A percentile compares a stretch with the other conserved stretches of the same genome.
Conservation (phyloP, 2,888 invertebrate genomes). For the Lepidochitona cinerea region DNA sequence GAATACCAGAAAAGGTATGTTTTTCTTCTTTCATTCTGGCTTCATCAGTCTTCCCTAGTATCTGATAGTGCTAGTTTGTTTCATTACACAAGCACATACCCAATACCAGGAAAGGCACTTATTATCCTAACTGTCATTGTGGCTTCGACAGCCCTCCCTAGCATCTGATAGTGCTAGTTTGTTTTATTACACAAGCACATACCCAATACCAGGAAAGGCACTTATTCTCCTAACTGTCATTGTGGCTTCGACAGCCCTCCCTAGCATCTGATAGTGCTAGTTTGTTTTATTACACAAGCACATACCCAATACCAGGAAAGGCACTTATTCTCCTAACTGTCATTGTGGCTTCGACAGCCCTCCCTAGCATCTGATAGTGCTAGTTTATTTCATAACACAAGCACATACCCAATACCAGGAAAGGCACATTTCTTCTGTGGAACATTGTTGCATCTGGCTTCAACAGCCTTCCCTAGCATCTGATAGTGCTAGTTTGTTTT, state of each 20-base stretch:
- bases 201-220: neutral
- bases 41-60: neutral
- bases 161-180: neutral
- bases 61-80: neutral
- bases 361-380: neutral
- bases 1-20: neutral
- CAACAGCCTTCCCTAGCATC: neutral
- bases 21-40: no score
- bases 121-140: neutral
- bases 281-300: neutral
- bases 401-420: neutral
- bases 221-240: neutral
- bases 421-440: neutral
- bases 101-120: neutral
- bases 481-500: neutral
- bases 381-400: neutral
- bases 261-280: neutral
- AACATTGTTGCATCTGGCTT: neutral
- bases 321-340: neutral
- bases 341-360: neutral
- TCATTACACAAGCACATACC: neutral
- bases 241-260: neutral
- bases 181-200: neutral
- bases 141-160: neutral
- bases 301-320: neutral